Base-by-base conservation (phyloP, 2,888 invertebrate species). In the Hydriomena furcata region DNA sequence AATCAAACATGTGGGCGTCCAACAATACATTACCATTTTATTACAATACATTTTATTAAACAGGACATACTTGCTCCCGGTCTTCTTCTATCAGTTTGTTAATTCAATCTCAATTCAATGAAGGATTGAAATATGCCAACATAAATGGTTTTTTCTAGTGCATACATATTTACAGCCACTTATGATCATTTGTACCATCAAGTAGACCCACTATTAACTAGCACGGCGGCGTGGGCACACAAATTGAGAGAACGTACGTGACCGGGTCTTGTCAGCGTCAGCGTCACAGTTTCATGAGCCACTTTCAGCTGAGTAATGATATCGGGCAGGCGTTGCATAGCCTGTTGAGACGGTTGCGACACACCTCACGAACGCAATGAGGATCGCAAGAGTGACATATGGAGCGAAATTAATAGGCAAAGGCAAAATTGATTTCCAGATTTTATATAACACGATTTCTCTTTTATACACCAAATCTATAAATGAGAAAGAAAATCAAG, bases 291-390 rank as follows among this genome's bases (percentile, higher is more conserved):
- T 84, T 79, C 73, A 75, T 74, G 79, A 74, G 70, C 78, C 73
- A 80, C 78, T 82, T 83, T 83, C 79, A 79, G 76, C 66, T 76
- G 68, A 76, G 73, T 76, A 79, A 79, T 71, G 73, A 69, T 73
- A 73, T 70, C 67, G 67, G 65, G 65, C 68, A 63, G 63, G 62
- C 67, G 68, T 74, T 74, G 69, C 69, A 67, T 49, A 59, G 58
- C 40, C 52, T 34, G 38, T 36, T 46, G 40, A 37, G 31, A 40
- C 20, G 35, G 28, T 58, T 61, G 51, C 63, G 65, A 78, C 75
- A 72, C 75, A 73, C 68, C 20, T 38, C 37, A 27, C 36, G 24
- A 5, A 5, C 10, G 12, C 12, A 24, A 7, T 21, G 27, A 44
- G 23, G n/a, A 32, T 28, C 10, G 37, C 21, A 7, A 50, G 13